Conservation (phyloP, 2,888 invertebrate species). For the Cryptus viduatorius region DNA sequence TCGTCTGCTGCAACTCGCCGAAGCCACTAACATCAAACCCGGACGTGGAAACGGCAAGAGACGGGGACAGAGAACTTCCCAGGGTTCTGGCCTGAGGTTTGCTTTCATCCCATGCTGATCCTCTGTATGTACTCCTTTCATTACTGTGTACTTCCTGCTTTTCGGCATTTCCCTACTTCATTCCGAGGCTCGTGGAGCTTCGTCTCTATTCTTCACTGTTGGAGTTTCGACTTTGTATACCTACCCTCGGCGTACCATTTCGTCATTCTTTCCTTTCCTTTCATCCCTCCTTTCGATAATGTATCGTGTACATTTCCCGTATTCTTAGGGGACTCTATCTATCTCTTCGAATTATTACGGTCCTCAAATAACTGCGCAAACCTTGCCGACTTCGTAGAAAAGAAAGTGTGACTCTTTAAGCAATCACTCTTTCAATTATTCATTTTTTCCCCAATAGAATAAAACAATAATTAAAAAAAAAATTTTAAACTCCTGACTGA, state of each 20-base stretch:
- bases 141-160: constrained; percentile 24
- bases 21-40: constrained; percentile 83
- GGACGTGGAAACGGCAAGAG: constrained; percentile 82
- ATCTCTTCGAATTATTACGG: too few relatives aligned
- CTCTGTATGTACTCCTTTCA: constrained; percentile 41
- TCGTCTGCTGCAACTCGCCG: constrained; percentile 86
- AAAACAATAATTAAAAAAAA: too few relatives aligned
- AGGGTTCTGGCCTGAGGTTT: constrained; percentile 79
- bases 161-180: constrained; percentile 4
- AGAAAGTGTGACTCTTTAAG: too few relatives aligned
- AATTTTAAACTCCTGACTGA: too few relatives aligned
- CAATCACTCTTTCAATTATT: too few relatives aligned
- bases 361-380: too few relatives aligned
- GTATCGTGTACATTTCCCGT: background rate
- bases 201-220: constrained; percentile 2
- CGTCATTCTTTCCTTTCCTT: constrained; percentile 18
- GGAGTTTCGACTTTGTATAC: constrained; percentile 18
- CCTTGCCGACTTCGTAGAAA: too few relatives aligned
- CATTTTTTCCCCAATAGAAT: too few relatives aligned
- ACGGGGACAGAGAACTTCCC: constrained; percentile 83
- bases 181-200: constrained; percentile 12
- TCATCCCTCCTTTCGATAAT: background rate
- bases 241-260: constrained; percentile 1
- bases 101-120: constrained; percentile 48
- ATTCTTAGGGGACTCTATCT: background rate